Conservation (phyloP, 2,888 invertebrate genomes). For the Parthenolecanium corni region DNA sequence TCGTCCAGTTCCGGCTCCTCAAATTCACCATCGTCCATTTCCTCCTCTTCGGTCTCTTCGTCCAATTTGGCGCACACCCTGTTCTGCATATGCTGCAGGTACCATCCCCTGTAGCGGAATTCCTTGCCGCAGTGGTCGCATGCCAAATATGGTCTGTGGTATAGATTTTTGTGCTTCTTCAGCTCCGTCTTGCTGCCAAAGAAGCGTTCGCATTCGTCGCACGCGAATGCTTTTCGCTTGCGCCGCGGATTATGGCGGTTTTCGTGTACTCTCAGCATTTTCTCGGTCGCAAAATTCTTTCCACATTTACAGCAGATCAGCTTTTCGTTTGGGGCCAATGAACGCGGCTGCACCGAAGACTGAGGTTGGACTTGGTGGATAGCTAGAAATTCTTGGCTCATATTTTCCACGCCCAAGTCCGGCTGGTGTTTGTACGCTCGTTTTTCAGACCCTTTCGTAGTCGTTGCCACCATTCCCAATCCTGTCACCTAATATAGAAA, state of each 20-base stretch:
- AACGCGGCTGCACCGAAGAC: too few species aligned
- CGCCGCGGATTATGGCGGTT: constrained; percentile 27
- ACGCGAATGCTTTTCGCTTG: constrained; percentile 18
- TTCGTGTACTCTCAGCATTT: constrained; percentile 21
- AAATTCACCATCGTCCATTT: background rate
- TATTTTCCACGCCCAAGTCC: constrained; percentile 4
- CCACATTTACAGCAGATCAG: constrained; percentile 30
- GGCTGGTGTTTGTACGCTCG: constrained; percentile 12
- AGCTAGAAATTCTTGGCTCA: constrained; percentile 8
- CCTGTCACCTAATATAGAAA: too few species aligned
- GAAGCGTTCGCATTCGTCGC: constrained; percentile 13
- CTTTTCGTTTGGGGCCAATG: too few species aligned
- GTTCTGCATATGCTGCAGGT: constrained; percentile 13
- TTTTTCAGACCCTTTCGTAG: too few species aligned
- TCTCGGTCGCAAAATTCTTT: constrained; percentile 29
- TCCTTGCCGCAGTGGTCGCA: constrained; percentile 18
- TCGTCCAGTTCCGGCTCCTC: too few species aligned
- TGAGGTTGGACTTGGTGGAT: too few species aligned
- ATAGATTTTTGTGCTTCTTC: constrained; percentile 6
- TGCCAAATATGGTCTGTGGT: constrained; percentile 11
- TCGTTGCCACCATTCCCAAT: too few species aligned
- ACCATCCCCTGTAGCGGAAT: constrained; percentile 19
- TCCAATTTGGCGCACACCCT: constrained; percentile 4
- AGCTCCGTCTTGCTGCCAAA: constrained; percentile 13
- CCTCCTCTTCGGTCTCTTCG: background rate